phyloP scores from a whole-genome alignment of 2,797 vertebrate species.

The Petrocephalus schoutedeni region DNA sequence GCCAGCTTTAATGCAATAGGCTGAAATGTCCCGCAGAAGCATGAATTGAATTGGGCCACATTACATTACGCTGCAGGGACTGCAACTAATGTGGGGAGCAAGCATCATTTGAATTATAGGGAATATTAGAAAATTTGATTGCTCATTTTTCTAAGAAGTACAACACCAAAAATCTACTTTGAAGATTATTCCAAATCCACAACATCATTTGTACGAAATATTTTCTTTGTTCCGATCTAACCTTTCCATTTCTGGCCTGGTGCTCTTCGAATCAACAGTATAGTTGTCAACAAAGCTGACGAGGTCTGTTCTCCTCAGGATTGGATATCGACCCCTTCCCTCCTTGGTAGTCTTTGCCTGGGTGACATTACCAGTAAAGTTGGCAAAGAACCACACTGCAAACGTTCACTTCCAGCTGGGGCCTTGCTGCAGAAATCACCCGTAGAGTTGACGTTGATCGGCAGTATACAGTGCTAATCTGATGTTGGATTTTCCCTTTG shows the following conservation, averaged over 20 bases:
- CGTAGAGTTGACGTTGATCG: not conserved
- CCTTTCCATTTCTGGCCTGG: not conserved
- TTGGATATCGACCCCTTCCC: not conserved
- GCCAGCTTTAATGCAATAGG: constrained; percentile 47
- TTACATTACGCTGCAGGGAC: not conserved
- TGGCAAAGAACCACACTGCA: not conserved
- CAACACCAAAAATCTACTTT: not conserved
- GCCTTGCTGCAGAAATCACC: not conserved
- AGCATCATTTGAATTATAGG: not conserved
- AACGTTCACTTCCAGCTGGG: not conserved
- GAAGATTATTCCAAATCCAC: not conserved
- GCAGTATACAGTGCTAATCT: not conserved
- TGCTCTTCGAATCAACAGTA: not conserved
- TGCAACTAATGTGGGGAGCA: not conserved
- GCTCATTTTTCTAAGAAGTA: not conserved
- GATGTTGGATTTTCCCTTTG: constrained; percentile 19
- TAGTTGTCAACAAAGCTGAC: not conserved
- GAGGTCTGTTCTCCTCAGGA: not conserved
- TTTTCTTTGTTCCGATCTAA: not conserved
- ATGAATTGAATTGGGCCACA: not conserved
- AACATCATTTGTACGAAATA: not conserved
- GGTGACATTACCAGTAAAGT: not conserved
- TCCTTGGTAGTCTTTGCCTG: not conserved
- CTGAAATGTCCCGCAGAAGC: constrained; percentile 29
- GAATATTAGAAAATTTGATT: not conserved